These are phyloP conservation scores for Acronicta leporina DNA, from an alignment of 2,888 invertebrate species.

Conservation along the genomic window DNA sequence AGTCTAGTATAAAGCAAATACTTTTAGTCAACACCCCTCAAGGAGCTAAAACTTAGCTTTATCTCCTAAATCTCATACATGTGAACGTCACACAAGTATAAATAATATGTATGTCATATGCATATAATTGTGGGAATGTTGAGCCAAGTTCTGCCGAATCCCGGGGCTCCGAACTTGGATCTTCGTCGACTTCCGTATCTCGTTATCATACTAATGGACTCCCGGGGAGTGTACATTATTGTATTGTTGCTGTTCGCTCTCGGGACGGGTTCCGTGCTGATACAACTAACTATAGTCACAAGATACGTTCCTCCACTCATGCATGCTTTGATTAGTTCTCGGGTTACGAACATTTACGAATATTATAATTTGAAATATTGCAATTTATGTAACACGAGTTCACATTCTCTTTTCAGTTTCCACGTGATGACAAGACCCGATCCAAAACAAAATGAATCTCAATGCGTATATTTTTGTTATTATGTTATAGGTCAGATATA, in stretches of 20 bases:
- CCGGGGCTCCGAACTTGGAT: conserved; percentile 56
- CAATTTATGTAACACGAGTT: too few species aligned
- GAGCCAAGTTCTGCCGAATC: conserved; percentile 46
- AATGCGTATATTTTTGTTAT: too few species aligned
- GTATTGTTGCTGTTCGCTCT: conserved; percentile 59
- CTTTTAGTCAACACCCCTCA: not conserved
- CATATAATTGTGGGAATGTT: conserved; percentile 54
- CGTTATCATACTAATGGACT: conserved; percentile 78
- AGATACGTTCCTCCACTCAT: conserved; percentile 13
- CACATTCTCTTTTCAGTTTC: too few species aligned
- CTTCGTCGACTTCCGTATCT: conserved; percentile 60
- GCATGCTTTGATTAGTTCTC: conserved; percentile 22
- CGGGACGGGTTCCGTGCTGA: conserved; percentile 48
- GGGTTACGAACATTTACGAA: not conserved
- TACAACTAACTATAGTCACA: conserved; percentile 33
- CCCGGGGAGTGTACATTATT: conserved; percentile 66
- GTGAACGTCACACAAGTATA: conserved; percentile 20
- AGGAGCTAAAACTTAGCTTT: conserved; percentile 28
- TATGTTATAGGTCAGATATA: too few species aligned
- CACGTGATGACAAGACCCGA: too few species aligned
- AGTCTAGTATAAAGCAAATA: not conserved
- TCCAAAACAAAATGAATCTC: too few species aligned
- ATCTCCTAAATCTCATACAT: conserved; percentile 23
- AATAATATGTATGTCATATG: conserved; percentile 26
- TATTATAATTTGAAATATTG: not conserved